Evolutionary conservation across 2,113 vertebrate genomes (phyloP).

Genomic region (Drymodes brunneopygia): DNA sequence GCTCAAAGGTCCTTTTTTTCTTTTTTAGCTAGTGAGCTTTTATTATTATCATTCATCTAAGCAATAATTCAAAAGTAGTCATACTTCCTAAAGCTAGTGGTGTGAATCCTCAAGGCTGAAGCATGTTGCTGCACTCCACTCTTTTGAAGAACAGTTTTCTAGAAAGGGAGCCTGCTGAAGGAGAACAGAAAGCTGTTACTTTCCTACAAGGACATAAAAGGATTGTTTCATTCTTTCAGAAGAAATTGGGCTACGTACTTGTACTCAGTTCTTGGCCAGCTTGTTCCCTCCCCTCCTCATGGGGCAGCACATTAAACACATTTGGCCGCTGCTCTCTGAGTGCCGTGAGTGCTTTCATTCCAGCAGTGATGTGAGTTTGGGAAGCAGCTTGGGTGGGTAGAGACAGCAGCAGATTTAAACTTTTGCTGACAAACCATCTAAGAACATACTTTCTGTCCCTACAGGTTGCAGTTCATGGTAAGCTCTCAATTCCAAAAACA

Average conservation of each 20-base stretch:
- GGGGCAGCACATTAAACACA: neutral
- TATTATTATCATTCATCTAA: neutral
- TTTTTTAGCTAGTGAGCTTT: neutral
- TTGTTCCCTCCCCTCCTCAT: neutral
- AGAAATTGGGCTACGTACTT: neutral
- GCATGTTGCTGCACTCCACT: neutral
- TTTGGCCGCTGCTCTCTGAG: neutral
- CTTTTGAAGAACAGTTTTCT: neutral
- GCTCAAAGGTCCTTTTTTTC: neutral
- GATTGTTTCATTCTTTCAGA: neutral
- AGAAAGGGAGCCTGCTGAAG: neutral
- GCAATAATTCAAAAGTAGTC: neutral
- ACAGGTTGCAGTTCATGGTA: neutral
- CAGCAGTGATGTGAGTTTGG: neutral
- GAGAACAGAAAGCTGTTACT: neutral
- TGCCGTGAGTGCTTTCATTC: neutral
- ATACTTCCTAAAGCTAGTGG: neutral
- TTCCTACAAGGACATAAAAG: neutral
- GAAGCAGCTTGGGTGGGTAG: neutral
- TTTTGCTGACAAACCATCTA: neutral
- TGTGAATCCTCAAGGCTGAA: neutral
- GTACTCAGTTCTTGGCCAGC: neutral
- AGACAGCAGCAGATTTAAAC: neutral
- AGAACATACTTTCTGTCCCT: neutral
- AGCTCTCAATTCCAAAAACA: conserved; percentile 44